Base-by-base conservation (phyloP, 2,888 invertebrate genomes). In the Drosophila subquinaria region DNA sequence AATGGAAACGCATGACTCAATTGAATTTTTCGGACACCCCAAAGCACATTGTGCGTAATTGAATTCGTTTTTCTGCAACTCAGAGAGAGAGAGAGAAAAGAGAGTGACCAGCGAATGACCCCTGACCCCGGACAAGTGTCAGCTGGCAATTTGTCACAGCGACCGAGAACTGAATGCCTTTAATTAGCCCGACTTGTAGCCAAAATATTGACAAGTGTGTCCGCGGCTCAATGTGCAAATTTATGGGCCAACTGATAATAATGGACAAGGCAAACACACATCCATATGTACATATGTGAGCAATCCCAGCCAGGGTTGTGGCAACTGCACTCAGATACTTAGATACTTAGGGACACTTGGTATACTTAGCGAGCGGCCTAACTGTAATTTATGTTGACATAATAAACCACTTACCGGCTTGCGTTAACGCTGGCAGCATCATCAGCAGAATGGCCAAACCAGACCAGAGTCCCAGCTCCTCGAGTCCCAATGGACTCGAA, bases 401-500 rank as follows among this genome's bases (percentile, higher is more conserved):
- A 82, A 89, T 82, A 86, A 84, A 85, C 80, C 80, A 92, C 92
- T 92, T 91, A 92, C 92, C 92, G 81, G 92, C 91, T 91, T 91
- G 90, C 78, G 90, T 81, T 82, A 92, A 60, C 47, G 83, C 69
- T 67, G 79, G 80, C 77, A 77, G 79, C 79, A 76, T 52, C 76
- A 89, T 72, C 71, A 86, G 72, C 65, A 78, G 69, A 60, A 89
- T 68, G 79, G 89, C 79, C 82, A 80, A 89, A 86, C 80, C 57
- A 42, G 59, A 57, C 56, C 64, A 65, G 23, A 90, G 27, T 27
- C 27, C 82, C 82, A 90, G 86, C 87, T 91, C 84, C 88, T 92
- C 92, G 92, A 92, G 92, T 90, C 92, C 92, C 90, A 91, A 77
- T 72, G 92, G 92, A 92, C 92, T 92, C 92, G 91, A 91, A 91